Evolutionary conservation across 2,888 invertebrate species (phyloP), one percentile per base, ranked within the genome.

Genomic region (Muschampia plurimacula): DNA sequence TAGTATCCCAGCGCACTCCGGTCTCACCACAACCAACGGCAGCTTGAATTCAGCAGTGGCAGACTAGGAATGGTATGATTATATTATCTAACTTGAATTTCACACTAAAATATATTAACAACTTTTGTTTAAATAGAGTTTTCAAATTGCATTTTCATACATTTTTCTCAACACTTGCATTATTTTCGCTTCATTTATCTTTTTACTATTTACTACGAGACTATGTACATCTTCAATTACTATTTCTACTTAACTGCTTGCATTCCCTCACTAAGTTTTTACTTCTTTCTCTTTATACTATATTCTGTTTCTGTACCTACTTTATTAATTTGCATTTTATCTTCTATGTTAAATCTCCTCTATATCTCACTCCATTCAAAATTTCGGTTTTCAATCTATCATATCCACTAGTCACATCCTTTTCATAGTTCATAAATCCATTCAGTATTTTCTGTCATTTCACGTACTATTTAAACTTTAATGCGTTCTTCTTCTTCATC

Each of bases 1-100:
- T 78, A 95, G 89, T 74, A 96, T 94, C 15, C 96, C 96, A 49
- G 95, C 95, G 77, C 96, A 96, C 90, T 97, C 96, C 15, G 96
- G 96, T 67, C 96, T 91, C 0, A 97, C 97, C 65, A 95, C 94
- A 60, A 96, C 89, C 75, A 97, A 83, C 0, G 97, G 97, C 8
- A 97, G 86, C 81, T 96, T 96, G 86, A 96, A 97, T 77, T 96
- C 95, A 32, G 96, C 96, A 80, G 95, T 95, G 10, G 96, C 95
- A 66, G 97, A 93, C 97, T 97, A 83, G 39, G 72, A 69, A 69
- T 78, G 65, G 32, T 67, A 64, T 41, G 12, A 28, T 12, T 12
- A 32, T 6, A 9, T 15, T 52, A 22, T 22, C 4, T 55, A 22
- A 55, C 22, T 3, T 55, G 9, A 55, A 55, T 9, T 22, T 55